Evolutionary conservation across 2,888 invertebrate species (phyloP).

Genomic region (Dioctria rufipes): DNA sequence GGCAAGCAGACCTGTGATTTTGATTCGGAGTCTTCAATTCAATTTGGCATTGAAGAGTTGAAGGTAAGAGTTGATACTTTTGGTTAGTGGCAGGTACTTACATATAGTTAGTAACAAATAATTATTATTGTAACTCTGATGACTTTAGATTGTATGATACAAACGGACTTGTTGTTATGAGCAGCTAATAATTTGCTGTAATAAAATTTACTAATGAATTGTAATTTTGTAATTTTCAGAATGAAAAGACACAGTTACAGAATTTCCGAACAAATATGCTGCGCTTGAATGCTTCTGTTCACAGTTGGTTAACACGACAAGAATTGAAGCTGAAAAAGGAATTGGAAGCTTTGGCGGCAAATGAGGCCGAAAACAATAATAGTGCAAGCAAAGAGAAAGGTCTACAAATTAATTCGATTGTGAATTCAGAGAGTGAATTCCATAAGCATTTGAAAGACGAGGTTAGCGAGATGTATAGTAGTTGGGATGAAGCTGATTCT

Average conservation of each 20-base stretch:
- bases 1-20: slow-evolving; percentile 66
- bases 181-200: slow-evolving; percentile 16
- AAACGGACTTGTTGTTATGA: not conserved
- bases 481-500: slow-evolving; percentile 80
- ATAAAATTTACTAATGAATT: slow-evolving; percentile 21
- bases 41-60: slow-evolving; percentile 69
- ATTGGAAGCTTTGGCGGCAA: slow-evolving; percentile 64
- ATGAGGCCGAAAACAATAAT: slow-evolving; percentile 60
- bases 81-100: not conserved
- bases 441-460: slow-evolving; percentile 76
- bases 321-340: slow-evolving; percentile 68
- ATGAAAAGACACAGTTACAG: slow-evolving; percentile 69
- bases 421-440: slow-evolving; percentile 69
- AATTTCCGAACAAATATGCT: slow-evolving; percentile 71
- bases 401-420: slow-evolving; percentile 63
- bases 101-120: slow-evolving; percentile 9
- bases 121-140: not conserved
- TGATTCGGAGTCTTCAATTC: slow-evolving; percentile 71
- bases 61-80: slow-evolving; percentile 64
- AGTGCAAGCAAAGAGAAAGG: slow-evolving; percentile 58
- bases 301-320: slow-evolving; percentile 71
- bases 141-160: no score
- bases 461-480: slow-evolving; percentile 79
- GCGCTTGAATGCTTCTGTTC: slow-evolving; percentile 71
- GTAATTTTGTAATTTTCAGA: slow-evolving; percentile 63